Evolutionary conservation across 2,113 vertebrate species (phyloP).

Genomic region (Cebus imitator): DNA sequence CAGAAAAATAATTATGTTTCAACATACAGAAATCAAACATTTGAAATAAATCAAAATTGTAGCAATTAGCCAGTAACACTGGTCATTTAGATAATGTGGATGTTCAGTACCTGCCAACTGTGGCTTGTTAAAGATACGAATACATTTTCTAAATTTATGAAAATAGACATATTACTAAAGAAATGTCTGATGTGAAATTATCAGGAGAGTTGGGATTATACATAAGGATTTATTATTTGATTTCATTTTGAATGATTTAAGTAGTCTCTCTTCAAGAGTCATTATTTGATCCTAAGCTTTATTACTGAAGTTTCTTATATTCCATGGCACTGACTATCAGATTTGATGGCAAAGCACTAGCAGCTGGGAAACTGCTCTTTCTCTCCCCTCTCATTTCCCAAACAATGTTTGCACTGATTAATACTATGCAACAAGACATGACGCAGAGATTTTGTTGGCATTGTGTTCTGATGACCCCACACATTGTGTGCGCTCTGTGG

Average conservation of each 20-base stretch:
- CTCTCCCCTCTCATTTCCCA: conserved; percentile 75
- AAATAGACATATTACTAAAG: conserved; percentile 26
- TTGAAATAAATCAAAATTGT: conserved; percentile 54
- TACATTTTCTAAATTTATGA: conserved; percentile 27
- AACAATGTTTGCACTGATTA: conserved; percentile 80
- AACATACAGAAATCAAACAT: neutral
- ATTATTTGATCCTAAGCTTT: conserved; percentile 61
- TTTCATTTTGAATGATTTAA: conserved; percentile 60
- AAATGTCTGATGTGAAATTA: neutral
- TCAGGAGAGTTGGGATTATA: conserved; percentile 21
- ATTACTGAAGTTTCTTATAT: conserved; percentile 58
- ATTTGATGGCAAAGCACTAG: conserved; percentile 75
- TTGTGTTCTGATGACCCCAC: conserved; percentile 79
- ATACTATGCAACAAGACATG: conserved; percentile 78
- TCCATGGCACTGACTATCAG: conserved; percentile 65
- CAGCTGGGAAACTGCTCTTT: conserved; percentile 78
- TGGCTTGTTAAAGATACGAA: conserved; percentile 21
- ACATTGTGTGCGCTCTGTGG: conserved; percentile 70
- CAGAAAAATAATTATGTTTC: conserved; percentile 53
- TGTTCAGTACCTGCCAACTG: neutral
- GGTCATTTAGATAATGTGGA: neutral
- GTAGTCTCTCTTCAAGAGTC: conserved; percentile 41
- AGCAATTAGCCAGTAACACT: neutral
- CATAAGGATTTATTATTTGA: conserved; percentile 30
- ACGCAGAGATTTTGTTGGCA: conserved; percentile 74